These are phyloP conservation scores for Trinorchestia longiramus DNA, from an alignment of 1,140 invertebrate species.

Conservation along the genomic window DNA sequence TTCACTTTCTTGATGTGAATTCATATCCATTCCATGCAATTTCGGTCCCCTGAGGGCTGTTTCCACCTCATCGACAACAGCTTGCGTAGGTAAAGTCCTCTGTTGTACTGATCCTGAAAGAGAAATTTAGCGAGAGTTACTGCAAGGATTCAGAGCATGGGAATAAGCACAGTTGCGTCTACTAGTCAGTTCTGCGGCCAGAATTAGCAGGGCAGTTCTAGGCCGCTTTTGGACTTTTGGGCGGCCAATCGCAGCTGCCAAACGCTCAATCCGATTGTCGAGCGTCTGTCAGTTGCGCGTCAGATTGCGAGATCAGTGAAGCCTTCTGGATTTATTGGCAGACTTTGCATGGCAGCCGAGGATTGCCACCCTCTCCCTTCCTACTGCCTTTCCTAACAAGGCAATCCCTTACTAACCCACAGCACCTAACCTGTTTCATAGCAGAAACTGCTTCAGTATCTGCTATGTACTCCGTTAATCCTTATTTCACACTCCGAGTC, in stretches of 20 bases:
- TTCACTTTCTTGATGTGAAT: too few species aligned
- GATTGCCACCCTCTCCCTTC: background rate
- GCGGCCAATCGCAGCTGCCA: background rate
- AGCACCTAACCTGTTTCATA: background rate
- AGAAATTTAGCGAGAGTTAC: background rate
- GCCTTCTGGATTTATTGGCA: background rate
- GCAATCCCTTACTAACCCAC: too few species aligned
- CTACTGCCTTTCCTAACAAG: background rate
- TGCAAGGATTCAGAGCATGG: background rate
- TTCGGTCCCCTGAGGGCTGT: too few species aligned
- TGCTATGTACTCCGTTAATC: too few species aligned
- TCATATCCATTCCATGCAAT: too few species aligned
- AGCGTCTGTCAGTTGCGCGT: background rate
- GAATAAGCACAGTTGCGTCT: background rate
- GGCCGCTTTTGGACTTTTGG: constrained; percentile 5
- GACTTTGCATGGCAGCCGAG: background rate
- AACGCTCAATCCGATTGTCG: background rate
- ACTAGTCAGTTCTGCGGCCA: background rate
- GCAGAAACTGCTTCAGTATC: background rate
- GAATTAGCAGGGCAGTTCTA: background rate
- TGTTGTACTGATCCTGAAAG: too few species aligned
- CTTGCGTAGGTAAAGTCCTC: background rate
- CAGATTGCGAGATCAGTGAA: background rate
- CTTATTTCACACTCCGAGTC: too few species aligned
- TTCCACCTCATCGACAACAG: background rate